Evolutionary conservation across 2,888 invertebrate genomes (phyloP).

Genomic region (Hypercompe scribonia): DNA sequence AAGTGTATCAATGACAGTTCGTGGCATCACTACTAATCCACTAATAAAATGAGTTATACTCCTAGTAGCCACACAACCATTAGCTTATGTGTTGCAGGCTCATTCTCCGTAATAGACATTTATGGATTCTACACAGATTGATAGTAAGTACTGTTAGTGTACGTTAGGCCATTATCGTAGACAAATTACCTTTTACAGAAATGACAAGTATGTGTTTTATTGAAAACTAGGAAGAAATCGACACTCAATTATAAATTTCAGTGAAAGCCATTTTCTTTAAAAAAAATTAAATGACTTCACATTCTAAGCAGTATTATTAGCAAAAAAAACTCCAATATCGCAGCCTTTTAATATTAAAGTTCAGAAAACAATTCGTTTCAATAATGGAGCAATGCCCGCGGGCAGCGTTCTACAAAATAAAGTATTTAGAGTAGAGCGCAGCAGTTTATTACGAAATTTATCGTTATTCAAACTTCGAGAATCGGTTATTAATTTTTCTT

Average conservation of each 20-base stretch:
- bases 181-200: not conserved
- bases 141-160: not conserved
- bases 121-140: not conserved
- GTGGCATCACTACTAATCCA: not conserved
- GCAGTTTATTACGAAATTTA: slow-evolving; percentile 76
- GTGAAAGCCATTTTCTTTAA: not conserved
- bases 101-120: slow-evolving; percentile 11
- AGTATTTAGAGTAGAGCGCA: slow-evolving; percentile 72
- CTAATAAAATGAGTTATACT: not conserved
- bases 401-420: slow-evolving; percentile 74
- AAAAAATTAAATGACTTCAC: slow-evolving; percentile 25
- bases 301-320: slow-evolving; percentile 44
- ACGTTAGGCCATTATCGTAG: not conserved
- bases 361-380: slow-evolving; percentile 80
- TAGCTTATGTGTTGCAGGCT: not conserved
- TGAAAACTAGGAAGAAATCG: not conserved
- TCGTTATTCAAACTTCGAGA: slow-evolving; percentile 65
- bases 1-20: not conserved
- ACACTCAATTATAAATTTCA: not conserved
- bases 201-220: not conserved
- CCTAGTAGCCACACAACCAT: not conserved
- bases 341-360: slow-evolving; percentile 75
- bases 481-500: slow-evolving; percentile 64
- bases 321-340: slow-evolving; percentile 63
- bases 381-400: slow-evolving; percentile 76